Conservation (phyloP, 1,140 invertebrate species). For the Rhopalosiphum maidis region DNA sequence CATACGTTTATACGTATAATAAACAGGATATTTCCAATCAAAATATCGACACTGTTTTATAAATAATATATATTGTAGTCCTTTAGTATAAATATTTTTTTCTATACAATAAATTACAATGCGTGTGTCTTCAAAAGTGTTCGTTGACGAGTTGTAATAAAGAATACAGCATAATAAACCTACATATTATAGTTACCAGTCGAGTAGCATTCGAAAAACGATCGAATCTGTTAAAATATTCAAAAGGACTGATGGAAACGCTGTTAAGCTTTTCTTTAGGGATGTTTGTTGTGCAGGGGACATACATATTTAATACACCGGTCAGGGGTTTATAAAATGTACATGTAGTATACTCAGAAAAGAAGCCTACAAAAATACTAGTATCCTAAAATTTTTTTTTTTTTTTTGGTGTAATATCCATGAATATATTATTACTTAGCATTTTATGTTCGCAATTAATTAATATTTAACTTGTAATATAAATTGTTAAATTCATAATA, state of each 20-base stretch:
- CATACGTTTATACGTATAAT: not conserved
- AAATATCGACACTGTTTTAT: not conserved
- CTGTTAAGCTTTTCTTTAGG: slow-evolving; percentile 52
- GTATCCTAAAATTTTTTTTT: not conserved
- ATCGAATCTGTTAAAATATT: slow-evolving; percentile 56
- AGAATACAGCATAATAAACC: not conserved
- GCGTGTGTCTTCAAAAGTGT: not conserved
- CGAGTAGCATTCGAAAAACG: not conserved
- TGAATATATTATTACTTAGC: not conserved
- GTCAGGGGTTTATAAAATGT: slow-evolving; percentile 27
- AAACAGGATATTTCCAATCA: not conserved
- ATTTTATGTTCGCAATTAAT: not conserved
- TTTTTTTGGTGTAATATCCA: not conserved
- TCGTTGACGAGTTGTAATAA: too few relatives aligned
- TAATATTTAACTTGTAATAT: not conserved
- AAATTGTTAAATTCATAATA: not conserved
- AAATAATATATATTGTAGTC: not conserved
- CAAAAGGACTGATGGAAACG: slow-evolving; percentile 53
- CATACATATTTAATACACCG: slow-evolving; percentile 49
- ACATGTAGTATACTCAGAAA: not conserved
- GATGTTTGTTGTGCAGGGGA: slow-evolving; percentile 34
- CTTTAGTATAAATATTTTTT: not conserved
- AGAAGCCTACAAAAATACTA: not conserved
- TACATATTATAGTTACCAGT: not conserved
- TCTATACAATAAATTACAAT: not conserved